A percentile compares a stretch with the other conserved stretches of the same genome.
Evolutionary conservation across 2,113 vertebrate genomes (phyloP).

Genomic region (Megaceryle maxima): DNA sequence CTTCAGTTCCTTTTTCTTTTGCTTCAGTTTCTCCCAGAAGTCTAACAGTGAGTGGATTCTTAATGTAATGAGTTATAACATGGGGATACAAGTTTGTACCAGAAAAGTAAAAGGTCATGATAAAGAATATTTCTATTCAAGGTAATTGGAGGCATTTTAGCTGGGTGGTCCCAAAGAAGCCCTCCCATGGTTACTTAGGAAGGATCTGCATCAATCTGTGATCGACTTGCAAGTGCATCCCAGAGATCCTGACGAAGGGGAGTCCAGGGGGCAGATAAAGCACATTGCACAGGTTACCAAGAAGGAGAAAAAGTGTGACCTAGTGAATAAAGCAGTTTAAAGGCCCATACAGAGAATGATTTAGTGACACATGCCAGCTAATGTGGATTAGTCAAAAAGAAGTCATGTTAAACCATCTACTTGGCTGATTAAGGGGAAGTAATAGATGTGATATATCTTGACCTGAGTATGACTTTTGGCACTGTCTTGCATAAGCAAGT

Average conservation of each 20-base stretch:
- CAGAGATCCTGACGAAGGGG: neutral
- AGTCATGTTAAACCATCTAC: neutral
- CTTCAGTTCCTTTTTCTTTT: neutral
- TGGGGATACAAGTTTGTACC: neutral
- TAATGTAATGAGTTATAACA: neutral
- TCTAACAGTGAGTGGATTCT: neutral
- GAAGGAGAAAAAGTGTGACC: neutral
- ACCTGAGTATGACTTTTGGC: neutral
- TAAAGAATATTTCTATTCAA: neutral
- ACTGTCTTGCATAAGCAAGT: neutral
- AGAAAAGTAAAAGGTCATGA: neutral
- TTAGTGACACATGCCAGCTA: neutral
- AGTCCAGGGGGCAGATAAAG: neutral
- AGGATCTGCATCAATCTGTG: neutral
- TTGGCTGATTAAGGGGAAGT: neutral
- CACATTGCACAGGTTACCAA: neutral
- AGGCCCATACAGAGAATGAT: neutral
- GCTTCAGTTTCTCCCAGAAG: neutral
- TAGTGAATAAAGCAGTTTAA: neutral
- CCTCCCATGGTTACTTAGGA: rapidly evolving
- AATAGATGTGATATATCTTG: neutral
- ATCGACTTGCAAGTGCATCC: neutral
- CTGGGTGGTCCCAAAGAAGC: neutral
- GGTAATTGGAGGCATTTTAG: neutral
- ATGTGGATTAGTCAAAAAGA: neutral